Conservation (phyloP, 2,888 invertebrate genomes). For the Encarsia formosa region DNA sequence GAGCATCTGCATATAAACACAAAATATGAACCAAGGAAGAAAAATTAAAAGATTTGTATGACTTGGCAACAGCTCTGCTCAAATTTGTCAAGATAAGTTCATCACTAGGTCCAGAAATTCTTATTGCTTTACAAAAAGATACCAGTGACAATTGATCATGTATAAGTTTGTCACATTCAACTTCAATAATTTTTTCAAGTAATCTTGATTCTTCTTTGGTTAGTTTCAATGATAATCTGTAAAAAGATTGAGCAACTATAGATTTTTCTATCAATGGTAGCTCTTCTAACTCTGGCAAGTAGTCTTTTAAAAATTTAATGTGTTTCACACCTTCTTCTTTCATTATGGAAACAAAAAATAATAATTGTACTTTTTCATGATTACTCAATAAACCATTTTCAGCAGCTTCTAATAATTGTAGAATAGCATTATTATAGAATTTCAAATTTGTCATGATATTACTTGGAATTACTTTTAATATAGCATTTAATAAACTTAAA, state of each 20-base stretch:
- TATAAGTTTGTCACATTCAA: constrained; percentile 43
- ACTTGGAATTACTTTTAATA: constrained; percentile 11
- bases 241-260: constrained; percentile 26
- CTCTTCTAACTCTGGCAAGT: constrained; percentile 24
- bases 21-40: constrained; percentile 48
- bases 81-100: constrained; percentile 47
- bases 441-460: neutral
- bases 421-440: constrained; percentile 24
- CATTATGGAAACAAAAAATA: constrained; percentile 26
- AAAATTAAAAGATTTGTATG: constrained; percentile 44
- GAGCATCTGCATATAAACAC: constrained; percentile 49
- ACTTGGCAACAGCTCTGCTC: constrained; percentile 45
- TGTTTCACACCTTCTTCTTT: constrained; percentile 8
- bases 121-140: constrained; percentile 50
- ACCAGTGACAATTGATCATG: constrained; percentile 48
- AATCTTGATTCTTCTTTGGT: constrained; percentile 3
- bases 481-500: constrained; percentile 20
- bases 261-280: constrained; percentile 27
- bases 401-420: constrained; percentile 12
- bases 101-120: constrained; percentile 46
- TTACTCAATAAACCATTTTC: constrained; percentile 5
- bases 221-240: constrained; percentile 24
- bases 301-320: constrained; percentile 13
- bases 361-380: constrained; percentile 24
- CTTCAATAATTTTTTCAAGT: constrained; percentile 38